Evolutionary conservation across 2,113 vertebrate species (phyloP).

Genomic region (rat (Rattus norvegicus)): GRCr8 NC_086021.1:170874501-170875000

Average conservation of each 20-base stretch:
- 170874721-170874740: not conserved
- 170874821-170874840: not conserved
- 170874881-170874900: not conserved
- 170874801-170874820: not conserved
- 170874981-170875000: not conserved
- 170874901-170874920: not conserved
- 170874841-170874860: not conserved
- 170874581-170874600: not conserved
- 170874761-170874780: not conserved
- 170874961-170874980: not conserved
- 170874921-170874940: not conserved
- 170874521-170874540: not conserved
- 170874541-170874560: not conserved
- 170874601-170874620: not conserved
- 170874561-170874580: too few species aligned
- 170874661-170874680: not conserved
- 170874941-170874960: not conserved
- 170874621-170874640: not conserved
- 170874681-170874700: not conserved
- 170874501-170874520: conserved; percentile 21
- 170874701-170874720: not conserved
- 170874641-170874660: rapidly evolving
- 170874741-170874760: not conserved
- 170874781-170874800: not conserved
- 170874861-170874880: not conserved